Conservation (phyloP, 2,888 invertebrate genomes). For the Phyllotreta striolata region DNA sequence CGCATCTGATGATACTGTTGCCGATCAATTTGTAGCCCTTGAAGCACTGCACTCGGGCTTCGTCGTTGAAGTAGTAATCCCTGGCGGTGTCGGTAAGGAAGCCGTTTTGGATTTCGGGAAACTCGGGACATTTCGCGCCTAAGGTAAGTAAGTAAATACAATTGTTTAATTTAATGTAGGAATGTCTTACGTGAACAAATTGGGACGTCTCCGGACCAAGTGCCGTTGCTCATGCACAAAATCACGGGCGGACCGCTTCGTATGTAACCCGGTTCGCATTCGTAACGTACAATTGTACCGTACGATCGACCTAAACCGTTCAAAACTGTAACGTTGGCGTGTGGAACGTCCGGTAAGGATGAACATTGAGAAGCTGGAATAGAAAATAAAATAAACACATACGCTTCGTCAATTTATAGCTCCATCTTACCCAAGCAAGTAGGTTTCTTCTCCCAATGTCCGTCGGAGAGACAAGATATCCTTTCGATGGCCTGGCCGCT, state of each 20-base stretch:
- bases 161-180: neutral
- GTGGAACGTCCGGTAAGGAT: conserved; percentile 84
- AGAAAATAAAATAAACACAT: conserved; percentile 18
- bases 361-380: conserved; percentile 87
- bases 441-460: conserved; percentile 92
- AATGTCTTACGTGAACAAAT: conserved; percentile 75
- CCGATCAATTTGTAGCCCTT: conserved; percentile 89
- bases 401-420: neutral
- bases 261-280: conserved; percentile 91
- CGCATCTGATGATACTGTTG: conserved; percentile 84
- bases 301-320: conserved; percentile 93
- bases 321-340: conserved; percentile 84
- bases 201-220: conserved; percentile 93
- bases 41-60: conserved; percentile 90
- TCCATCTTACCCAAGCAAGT: conserved; percentile 77
- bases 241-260: conserved; percentile 89
- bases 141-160: conserved; percentile 34
- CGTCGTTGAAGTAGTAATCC: conserved; percentile 85
- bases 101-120: conserved; percentile 86
- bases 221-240: conserved; percentile 94
- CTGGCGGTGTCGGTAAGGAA: conserved; percentile 82
- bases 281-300: conserved; percentile 90
- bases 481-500: conserved; percentile 87
- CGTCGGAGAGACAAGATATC: conserved; percentile 88
- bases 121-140: conserved; percentile 74